phyloP scores from a whole-genome alignment of 2,888 invertebrate species.

The Kuschelorhynchus macadamiae region DNA sequence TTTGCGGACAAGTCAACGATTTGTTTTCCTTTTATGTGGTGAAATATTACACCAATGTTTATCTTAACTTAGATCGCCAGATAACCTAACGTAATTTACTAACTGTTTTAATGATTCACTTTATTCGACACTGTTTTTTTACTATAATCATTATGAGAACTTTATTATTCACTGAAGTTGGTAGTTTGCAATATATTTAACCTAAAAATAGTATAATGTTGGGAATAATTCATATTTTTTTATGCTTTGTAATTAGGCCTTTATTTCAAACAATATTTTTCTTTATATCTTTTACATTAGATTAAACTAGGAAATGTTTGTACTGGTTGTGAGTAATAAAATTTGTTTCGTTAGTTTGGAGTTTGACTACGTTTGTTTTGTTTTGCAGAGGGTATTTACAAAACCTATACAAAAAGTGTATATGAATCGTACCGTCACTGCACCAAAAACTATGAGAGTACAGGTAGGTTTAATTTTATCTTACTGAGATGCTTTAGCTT shows the following conservation, averaged over 20 bases:
- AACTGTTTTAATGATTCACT: too few relatives aligned
- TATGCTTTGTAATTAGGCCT: neutral
- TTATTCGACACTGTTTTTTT: too few relatives aligned
- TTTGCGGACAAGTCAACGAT: too few relatives aligned
- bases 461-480: constrained; percentile 41
- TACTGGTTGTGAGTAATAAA: constrained; percentile 35
- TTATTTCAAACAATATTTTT: neutral
- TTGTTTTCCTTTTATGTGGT: too few relatives aligned
- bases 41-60: too few relatives aligned
- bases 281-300: constrained; percentile 6
- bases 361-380: constrained; percentile 29
- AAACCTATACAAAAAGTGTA: constrained; percentile 61
- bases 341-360: constrained; percentile 23
- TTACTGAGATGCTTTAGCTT: neutral
- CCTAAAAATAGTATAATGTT: too few relatives aligned
- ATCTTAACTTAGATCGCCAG: too few relatives aligned
- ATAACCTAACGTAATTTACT: too few relatives aligned
- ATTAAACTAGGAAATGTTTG: constrained; percentile 27
- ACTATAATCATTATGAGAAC: too few relatives aligned
- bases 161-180: too few relatives aligned
- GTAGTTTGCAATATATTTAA: too few relatives aligned
- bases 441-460: constrained; percentile 55
- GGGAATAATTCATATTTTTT: too few relatives aligned
- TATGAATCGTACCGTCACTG: constrained; percentile 55
- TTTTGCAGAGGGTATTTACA: constrained; percentile 60